Conservation (phyloP, 23 tunicate genomes). For the Phallusia fumigata region DNA sequence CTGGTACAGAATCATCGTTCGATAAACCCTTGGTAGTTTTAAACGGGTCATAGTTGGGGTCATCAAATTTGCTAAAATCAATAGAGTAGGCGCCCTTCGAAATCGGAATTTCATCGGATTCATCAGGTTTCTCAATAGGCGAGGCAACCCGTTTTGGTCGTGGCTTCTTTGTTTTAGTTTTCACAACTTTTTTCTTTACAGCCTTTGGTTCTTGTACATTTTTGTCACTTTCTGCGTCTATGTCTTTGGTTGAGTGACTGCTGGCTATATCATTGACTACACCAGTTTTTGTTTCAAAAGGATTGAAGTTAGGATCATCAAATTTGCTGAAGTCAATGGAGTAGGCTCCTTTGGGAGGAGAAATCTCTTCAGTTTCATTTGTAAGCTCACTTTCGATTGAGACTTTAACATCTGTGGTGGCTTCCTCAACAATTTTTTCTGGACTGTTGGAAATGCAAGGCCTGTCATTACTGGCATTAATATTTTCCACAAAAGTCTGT, state of each 20-base stretch:
- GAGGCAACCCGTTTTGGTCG: not conserved
- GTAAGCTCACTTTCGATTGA: not conserved
- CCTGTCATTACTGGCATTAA: no score
- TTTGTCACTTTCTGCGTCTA: not conserved
- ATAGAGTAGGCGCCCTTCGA: conserved; percentile 44
- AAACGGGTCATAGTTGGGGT: conserved; percentile 57
- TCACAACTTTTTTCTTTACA: not conserved
- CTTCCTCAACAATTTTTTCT: not conserved
- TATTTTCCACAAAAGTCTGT: not conserved
- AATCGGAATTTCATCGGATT: not conserved
- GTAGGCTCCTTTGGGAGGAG: conserved; percentile 18
- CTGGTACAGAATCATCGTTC: not conserved
- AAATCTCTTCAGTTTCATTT: not conserved
- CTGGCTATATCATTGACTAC: not conserved
- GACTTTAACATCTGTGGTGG: not conserved
- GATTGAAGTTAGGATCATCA: conserved; percentile 21
- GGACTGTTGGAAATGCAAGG: not conserved
- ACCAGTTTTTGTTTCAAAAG: conserved; percentile 12
- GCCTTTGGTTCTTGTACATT: not conserved
- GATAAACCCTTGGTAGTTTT: conserved; percentile 31
- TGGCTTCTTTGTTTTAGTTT: not conserved
- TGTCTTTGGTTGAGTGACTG: not conserved
- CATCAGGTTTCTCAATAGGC: not conserved
- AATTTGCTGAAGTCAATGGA: conserved; percentile 16
- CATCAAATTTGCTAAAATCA: conserved; percentile 61